phyloP scores from a whole-genome alignment of 1,140 invertebrate genomes.

The Drosophila kohkoa region DNA sequence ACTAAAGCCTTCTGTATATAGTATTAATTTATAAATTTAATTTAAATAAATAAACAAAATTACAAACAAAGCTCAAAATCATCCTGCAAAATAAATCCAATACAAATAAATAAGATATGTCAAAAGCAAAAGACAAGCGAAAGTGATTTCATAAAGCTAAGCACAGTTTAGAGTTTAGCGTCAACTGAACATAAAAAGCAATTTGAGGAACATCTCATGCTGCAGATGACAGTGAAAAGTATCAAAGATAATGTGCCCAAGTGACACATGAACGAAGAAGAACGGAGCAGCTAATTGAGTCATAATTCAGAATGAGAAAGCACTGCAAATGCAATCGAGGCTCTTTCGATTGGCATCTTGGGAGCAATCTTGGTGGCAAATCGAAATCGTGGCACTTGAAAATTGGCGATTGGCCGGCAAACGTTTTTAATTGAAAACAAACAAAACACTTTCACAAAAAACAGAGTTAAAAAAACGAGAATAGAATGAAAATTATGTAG shows the following conservation, averaged over 20 bases:
- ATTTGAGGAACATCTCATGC: background rate
- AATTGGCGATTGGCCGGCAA: constrained; percentile 3
- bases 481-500: constrained; percentile 6
- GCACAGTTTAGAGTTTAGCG: background rate
- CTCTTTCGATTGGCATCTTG: constrained; percentile 43
- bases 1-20: too few species aligned
- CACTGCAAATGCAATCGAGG: constrained; percentile 51
- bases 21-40: too few species aligned
- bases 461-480: background rate
- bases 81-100: too few species aligned
- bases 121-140: too few species aligned
- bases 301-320: constrained; percentile 52
- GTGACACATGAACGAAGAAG: background rate
- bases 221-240: background rate
- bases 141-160: too few species aligned
- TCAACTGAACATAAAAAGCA: background rate
- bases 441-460: constrained; percentile 65
- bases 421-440: constrained; percentile 81
- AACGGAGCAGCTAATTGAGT: constrained; percentile 53
- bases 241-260: background rate
- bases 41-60: too few species aligned
- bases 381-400: constrained; percentile 13
- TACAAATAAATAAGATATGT: too few species aligned
- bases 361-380: constrained; percentile 45
- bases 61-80: too few species aligned